A percentile compares a stretch with the other conserved stretches of the same genome.
phyloP scores from a whole-genome alignment of 2,797 vertebrate genomes.

The Phylloscopus collybita region DNA sequence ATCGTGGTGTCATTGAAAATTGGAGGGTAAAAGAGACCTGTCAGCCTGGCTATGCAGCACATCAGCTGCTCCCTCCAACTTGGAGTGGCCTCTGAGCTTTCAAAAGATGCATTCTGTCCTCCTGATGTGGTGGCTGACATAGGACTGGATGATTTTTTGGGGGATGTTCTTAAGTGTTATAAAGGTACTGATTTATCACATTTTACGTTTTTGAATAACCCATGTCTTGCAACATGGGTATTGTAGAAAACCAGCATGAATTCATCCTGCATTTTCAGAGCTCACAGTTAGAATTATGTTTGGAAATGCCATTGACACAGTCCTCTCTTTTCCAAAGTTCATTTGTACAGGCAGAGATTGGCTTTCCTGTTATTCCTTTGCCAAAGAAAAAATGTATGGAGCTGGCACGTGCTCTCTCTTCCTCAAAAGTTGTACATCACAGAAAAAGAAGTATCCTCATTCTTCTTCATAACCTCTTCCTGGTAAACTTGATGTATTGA shows the following conservation, averaged over 20 bases:
- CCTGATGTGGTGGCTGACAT: not conserved
- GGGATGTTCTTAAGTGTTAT: not conserved
- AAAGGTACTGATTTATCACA: not conserved
- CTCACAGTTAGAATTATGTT: not conserved
- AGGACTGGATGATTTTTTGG: accelerated
- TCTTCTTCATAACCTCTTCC: not conserved
- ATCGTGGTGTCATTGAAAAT: accelerated
- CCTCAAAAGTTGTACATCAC: not conserved
- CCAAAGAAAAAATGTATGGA: not conserved
- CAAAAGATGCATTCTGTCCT: not conserved
- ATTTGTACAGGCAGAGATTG: not conserved
- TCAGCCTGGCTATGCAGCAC: not conserved
- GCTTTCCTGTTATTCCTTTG: not conserved
- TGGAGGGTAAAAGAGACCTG: not conserved
- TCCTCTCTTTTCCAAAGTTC: not conserved
- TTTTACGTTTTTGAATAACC: not conserved
- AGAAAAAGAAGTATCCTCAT: not conserved
- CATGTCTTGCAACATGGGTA: not conserved
- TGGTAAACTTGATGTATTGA: not conserved
- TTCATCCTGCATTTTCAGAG: not conserved
- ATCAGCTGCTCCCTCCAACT: not conserved
- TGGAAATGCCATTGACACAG: not conserved
- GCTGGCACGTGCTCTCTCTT: accelerated
- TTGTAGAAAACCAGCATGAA: not conserved
- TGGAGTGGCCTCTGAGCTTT: not conserved